These are phyloP conservation scores for Dryococelus australis DNA, from an alignment of 2,888 invertebrate species.

Conservation along the genomic window DNA sequence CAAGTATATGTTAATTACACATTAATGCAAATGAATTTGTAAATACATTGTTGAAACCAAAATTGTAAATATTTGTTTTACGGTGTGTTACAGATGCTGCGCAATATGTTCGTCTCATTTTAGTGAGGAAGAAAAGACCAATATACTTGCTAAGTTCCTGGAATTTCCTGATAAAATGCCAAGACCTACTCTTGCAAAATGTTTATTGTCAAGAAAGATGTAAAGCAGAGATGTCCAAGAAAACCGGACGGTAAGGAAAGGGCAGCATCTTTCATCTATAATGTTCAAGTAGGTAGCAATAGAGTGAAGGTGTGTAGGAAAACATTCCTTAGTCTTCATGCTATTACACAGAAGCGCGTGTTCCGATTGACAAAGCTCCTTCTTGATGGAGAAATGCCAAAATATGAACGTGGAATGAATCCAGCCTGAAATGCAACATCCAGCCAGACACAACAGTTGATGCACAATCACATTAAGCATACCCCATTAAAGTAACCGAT, in stretches of 20 bases:
- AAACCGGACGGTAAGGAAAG: neutral
- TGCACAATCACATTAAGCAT: constrained; percentile 4
- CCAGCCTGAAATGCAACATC: neutral
- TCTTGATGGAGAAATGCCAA: neutral
- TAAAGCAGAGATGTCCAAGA: neutral
- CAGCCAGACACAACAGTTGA: neutral
- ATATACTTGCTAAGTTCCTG: too few species aligned
- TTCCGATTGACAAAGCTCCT: neutral
- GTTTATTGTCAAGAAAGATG: neutral
- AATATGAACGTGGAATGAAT: neutral
- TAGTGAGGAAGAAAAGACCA: too few species aligned
- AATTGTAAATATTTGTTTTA: too few species aligned
- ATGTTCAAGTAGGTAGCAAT: neutral
- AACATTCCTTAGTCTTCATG: neutral
- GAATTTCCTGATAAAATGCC: too few species aligned
- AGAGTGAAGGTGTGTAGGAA: neutral
- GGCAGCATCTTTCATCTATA: neutral
- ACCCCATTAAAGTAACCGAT: neutral
- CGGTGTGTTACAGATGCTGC: too few species aligned
- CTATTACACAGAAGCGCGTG: neutral
- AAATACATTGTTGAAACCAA: too few species aligned
- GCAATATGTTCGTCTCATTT: too few species aligned
- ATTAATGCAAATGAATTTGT: too few species aligned
- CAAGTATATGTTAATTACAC: too few species aligned
- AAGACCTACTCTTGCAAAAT: neutral